Base-by-base conservation (phyloP, 2,888 invertebrate species). In the Isoperla grammatica region DNA sequence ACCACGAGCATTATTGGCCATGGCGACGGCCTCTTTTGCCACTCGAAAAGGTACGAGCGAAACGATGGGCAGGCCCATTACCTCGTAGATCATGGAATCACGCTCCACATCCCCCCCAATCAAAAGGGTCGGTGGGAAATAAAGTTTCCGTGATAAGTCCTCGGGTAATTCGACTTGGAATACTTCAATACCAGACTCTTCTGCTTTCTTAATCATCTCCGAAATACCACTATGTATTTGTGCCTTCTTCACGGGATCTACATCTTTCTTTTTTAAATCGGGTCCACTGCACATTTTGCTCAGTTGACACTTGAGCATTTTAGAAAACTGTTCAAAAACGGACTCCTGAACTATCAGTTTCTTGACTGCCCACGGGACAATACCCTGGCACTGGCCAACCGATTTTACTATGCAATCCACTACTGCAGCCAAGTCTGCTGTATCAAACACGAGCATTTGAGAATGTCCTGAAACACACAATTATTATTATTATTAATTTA, bases 341-440 rank as follows among this genome's bases (percentile, higher is more conserved):
- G 78, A 72, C 71, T 82, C 81, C 70, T 82, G 82, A 1, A 81
- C 75, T 17, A 81, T 67, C 22, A 81, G 70, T 54, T 74, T 73
- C 15, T 77, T 75, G 4, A 77, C 74, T 22, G 78, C 74, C 74
- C 78, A 79, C 60, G 78, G 79, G 13, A 78, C 74, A 79, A 80
- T 74, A 61, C 79, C 79, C 65, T 76, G 76, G 67, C 79, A 77
- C 57, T 76, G 75, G 77, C 79, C 81, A 22, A 77, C 75, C 17
- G 77, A 77, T 63, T 78, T 75, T 39, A 80, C 73, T 4, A 78
- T 72, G 37, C 74, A 73, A 64, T 80, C 78, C 53, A 77, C 76
- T 1, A 80, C 78, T 50, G 81, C 79, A 72, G 81, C 79, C 40
- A 81, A 66, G 70, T 82, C 82, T 9, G 79, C 77, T 48, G 73